These are phyloP conservation scores for Neodontobutis hainanensis DNA, from an alignment of 2,113 vertebrate genomes.

Conservation along the genomic window DNA sequence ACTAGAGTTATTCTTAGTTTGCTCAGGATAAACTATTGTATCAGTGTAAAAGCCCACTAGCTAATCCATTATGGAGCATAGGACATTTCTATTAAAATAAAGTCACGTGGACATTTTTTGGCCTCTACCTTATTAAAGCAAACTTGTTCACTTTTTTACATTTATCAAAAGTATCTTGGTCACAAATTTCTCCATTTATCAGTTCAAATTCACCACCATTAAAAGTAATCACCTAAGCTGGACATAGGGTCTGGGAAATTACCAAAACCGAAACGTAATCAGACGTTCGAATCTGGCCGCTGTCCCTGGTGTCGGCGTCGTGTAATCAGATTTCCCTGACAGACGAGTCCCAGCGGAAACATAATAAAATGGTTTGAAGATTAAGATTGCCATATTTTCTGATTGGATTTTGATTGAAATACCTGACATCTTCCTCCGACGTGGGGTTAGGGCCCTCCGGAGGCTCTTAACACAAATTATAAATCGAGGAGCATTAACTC, in stretches of 20 bases:
- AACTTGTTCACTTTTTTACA: neutral
- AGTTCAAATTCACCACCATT: neutral
- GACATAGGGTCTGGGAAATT: neutral
- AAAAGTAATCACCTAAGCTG: neutral
- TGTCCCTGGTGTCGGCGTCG: neutral
- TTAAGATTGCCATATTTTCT: constrained; percentile 15
- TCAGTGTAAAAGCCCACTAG: no score
- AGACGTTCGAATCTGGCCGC: neutral
- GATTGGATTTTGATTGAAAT: constrained; percentile 16
- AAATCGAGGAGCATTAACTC: constrained; percentile 4
- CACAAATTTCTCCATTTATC: neutral
- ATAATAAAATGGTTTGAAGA: constrained; percentile 10
- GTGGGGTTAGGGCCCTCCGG: constrained; percentile 7
- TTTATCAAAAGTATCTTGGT: neutral
- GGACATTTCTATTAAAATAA: no score
- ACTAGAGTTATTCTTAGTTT: no score
- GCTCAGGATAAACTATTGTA: no score
- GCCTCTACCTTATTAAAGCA: no score
- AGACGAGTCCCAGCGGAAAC: constrained; percentile 6
- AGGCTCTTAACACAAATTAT: constrained; percentile 13
- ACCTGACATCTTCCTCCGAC: constrained; percentile 7
- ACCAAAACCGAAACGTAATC: neutral
- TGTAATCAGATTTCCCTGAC: constrained; percentile 7
- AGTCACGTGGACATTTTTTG: no score
- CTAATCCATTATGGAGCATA: no score